Evolutionary conservation across 53 echinoderm and acorn worm species (phyloP).

Genomic region (Hippasteria phrygiana): DNA sequence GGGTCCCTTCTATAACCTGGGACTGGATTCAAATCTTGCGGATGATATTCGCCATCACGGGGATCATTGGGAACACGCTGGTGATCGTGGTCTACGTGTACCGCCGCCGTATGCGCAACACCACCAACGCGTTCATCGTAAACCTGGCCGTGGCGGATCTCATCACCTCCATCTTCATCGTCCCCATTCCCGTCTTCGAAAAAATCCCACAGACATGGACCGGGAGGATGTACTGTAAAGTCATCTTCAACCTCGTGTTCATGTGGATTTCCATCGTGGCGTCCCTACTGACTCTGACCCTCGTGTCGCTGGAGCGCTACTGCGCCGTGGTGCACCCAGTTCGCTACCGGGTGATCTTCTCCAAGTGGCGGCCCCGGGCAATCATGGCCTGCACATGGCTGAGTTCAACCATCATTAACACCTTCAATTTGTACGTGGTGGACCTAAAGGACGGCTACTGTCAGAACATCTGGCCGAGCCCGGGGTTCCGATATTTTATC

Average conservation of each 20-base stretch:
- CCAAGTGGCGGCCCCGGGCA: conserved; percentile 59
- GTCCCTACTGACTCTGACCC: conserved; percentile 80
- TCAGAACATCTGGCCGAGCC: conserved; percentile 67
- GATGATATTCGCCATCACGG: conserved; percentile 74
- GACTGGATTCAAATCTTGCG: conserved; percentile 70
- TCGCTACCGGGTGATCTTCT: conserved; percentile 70
- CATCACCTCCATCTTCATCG: conserved; percentile 77
- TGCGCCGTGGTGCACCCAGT: conserved; percentile 84
- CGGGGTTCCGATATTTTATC: conserved; percentile 72
- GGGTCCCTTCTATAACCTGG: conserved; percentile 45
- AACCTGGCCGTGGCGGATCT: conserved; percentile 85
- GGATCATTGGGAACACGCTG: conserved; percentile 81
- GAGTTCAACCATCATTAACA: conserved; percentile 61
- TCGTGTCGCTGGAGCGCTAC: conserved; percentile 87
- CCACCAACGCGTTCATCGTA: conserved; percentile 84
- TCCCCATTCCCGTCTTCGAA: conserved; percentile 70
- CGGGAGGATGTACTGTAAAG: conserved; percentile 88
- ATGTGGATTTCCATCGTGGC: conserved; percentile 90
- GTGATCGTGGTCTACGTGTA: conserved; percentile 79
- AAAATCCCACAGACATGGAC: conserved; percentile 50
- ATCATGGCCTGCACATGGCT: conserved; percentile 75
- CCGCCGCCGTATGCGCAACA: conserved; percentile 57
- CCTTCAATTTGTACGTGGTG: conserved; percentile 71
- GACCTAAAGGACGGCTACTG: conserved; percentile 63
- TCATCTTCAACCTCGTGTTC: conserved; percentile 70